These are phyloP conservation scores for Congeria kusceri DNA, from an alignment of 2,888 invertebrate species.

Conservation along the genomic window DNA sequence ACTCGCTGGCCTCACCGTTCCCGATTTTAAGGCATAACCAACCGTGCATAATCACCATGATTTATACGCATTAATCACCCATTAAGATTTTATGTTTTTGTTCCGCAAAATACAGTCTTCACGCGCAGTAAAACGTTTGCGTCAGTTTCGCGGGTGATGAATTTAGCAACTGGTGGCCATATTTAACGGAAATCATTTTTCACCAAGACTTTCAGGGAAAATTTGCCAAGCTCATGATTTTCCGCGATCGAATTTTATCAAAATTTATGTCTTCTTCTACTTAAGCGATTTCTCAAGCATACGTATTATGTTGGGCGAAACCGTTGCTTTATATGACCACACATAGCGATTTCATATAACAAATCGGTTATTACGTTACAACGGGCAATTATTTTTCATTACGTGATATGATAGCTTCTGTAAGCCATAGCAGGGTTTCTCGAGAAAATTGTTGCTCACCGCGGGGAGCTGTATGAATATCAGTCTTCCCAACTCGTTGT, in stretches of 20 bases:
- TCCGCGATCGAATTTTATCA: constrained; percentile 30
- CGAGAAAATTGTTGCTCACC: constrained; percentile 49
- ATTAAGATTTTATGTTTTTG: constrained; percentile 48
- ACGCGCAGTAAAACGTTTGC: constrained; percentile 15
- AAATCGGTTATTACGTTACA: constrained; percentile 33
- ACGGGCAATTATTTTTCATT: constrained; percentile 48
- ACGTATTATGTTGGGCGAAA: constrained; percentile 5
- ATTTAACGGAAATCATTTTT: constrained; percentile 24
- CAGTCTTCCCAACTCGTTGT: too few species aligned
- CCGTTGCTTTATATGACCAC: constrained; percentile 21
- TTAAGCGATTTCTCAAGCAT: constrained; percentile 16
- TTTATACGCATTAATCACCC: constrained; percentile 49
- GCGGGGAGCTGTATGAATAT: constrained; percentile 31
- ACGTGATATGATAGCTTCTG: constrained; percentile 20
- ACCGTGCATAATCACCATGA: constrained; percentile 31
- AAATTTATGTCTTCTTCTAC: background rate
- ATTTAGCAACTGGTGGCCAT: constrained; percentile 45
- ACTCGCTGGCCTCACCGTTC: too few species aligned
- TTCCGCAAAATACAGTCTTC: constrained; percentile 12
- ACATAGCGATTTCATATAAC: constrained; percentile 23
- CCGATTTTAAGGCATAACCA: constrained; percentile 14
- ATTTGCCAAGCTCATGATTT: constrained; percentile 3
- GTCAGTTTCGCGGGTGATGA: constrained; percentile 10
- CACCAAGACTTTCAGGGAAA: constrained; percentile 12
- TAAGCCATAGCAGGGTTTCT: constrained; percentile 16